These are phyloP conservation scores for Atopsyche davidsoni DNA, from an alignment of 1,140 invertebrate genomes.

Conservation along the genomic window DNA sequence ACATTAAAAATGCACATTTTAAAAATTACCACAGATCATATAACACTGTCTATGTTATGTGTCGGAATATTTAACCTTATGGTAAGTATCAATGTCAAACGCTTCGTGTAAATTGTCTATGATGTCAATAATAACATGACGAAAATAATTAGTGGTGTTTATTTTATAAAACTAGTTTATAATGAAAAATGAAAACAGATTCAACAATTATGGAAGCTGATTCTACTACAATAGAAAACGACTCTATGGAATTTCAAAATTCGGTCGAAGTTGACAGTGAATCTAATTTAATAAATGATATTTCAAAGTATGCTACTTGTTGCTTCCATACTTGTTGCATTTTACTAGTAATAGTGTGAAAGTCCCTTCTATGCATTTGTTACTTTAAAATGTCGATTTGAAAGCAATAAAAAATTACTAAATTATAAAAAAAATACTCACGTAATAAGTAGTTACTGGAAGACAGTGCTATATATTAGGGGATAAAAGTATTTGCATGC, in stretches of 20 bases:
- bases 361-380: background rate
- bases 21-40: no score
- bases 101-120: background rate
- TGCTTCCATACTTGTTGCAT: constrained; percentile 5
- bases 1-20: no score
- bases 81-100: no score
- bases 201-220: constrained; percentile 26
- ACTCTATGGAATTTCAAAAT: constrained; percentile 16
- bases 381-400: background rate
- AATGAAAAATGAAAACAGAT: constrained; percentile 15
- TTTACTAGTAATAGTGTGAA: background rate
- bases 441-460: background rate
- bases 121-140: background rate
- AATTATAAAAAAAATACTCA: background rate
- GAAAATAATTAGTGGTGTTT: background rate
- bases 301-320: constrained; percentile 13
- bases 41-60: no score
- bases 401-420: background rate
- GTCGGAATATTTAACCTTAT: no score
- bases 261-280: constrained; percentile 11
- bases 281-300: constrained; percentile 14
- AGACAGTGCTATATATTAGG: background rate
- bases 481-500: background rate
- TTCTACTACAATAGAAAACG: constrained; percentile 28
- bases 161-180: background rate